These are phyloP conservation scores for Ennomos quercinarius DNA, from an alignment of 2,888 invertebrate species.

Conservation along the genomic window DNA sequence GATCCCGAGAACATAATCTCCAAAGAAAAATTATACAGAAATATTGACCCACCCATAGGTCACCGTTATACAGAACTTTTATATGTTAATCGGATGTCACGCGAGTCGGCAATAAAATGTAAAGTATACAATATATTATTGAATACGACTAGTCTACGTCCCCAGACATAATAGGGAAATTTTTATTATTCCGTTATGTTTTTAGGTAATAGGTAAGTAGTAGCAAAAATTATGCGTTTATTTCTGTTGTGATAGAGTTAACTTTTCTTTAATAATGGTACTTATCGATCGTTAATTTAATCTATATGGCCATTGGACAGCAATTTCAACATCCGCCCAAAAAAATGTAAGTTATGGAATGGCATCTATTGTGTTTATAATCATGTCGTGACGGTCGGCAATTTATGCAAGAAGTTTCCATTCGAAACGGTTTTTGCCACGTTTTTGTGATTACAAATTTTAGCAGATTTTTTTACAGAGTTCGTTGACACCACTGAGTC, in stretches of 20 bases:
- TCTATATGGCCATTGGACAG: slow-evolving; percentile 4
- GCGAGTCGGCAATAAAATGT: slow-evolving; percentile 42
- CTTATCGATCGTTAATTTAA: neutral
- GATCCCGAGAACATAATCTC: slow-evolving; percentile 43
- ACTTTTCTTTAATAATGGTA: slow-evolving; percentile 1
- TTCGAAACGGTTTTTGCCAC: slow-evolving; percentile 30
- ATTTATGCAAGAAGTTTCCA: slow-evolving; percentile 22
- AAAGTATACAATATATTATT: slow-evolving; percentile 31
- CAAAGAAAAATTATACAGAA: slow-evolving; percentile 49
- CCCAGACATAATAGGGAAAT: slow-evolving; percentile 33
- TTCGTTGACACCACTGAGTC: slow-evolving; percentile 35
- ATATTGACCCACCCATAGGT: slow-evolving; percentile 52
- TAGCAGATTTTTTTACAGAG: slow-evolving; percentile 23
- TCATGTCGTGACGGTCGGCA: slow-evolving; percentile 7
- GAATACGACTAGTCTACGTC: slow-evolving; percentile 14
- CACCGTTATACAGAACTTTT: slow-evolving; percentile 53
- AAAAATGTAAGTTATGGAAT: slow-evolving; percentile 2
- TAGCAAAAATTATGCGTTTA: neutral
- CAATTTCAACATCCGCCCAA: slow-evolving; percentile 8
- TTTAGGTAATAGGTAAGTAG: slow-evolving; percentile 8
- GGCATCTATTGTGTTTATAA: slow-evolving; percentile 8
- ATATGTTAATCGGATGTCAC: slow-evolving; percentile 49
- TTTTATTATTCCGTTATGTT: slow-evolving; percentile 17
- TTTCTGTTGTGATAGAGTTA: neutral
- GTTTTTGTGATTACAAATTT: slow-evolving; percentile 27